Evolutionary conservation across 2,888 invertebrate species (phyloP), one percentile per base, ranked within the genome.

Genomic region (Ennomos quercinarius): DNA sequence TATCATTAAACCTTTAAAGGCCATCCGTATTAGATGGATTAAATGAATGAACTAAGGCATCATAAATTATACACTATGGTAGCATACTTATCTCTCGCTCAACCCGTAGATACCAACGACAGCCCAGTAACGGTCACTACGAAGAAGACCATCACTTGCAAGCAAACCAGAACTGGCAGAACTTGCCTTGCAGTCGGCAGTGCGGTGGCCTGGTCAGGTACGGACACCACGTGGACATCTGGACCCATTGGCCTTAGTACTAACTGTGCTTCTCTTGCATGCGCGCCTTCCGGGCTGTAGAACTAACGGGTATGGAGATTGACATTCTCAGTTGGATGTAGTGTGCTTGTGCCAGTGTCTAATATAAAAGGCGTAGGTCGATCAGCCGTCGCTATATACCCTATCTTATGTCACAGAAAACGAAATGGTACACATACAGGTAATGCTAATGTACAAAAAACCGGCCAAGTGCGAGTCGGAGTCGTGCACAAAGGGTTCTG

Each of bases 171-270:
- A 83, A 83, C 67, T 79, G 86, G 81, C 86, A 88, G 70, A 86
- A 87, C 63, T 61, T 86, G 27, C 87, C 87, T 0, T 87, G 89
- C 77, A 86, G 80, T 71, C 76, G 90, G 10, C 90, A 91, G 61
- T 90, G 90, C 63, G 79, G 91, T 40, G 91, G 90, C 37, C 81
- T 91, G 63, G 91, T 92, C 85, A 92, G 92, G 92, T 92, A 91
- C 74, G 81, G 78, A 57, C 67, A 70, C 51, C 81, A 80, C 55
- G 68, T 76, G 58, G 78, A 87, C 51, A 66, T 74, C 49, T 72
- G 78, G 61, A 76, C 71, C 35, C 85, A 80, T 70, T 90, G 90
- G 90, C 90, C 89, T 35, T 89, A 66, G 27, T 37, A 81, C 71
- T 78, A 79, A 83, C 45, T 41, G 9, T 46, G 51, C 67, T 68